Evolutionary conservation across 2,797 vertebrate species (phyloP).

Genomic region (Otolemur crassicaudatus): DNA sequence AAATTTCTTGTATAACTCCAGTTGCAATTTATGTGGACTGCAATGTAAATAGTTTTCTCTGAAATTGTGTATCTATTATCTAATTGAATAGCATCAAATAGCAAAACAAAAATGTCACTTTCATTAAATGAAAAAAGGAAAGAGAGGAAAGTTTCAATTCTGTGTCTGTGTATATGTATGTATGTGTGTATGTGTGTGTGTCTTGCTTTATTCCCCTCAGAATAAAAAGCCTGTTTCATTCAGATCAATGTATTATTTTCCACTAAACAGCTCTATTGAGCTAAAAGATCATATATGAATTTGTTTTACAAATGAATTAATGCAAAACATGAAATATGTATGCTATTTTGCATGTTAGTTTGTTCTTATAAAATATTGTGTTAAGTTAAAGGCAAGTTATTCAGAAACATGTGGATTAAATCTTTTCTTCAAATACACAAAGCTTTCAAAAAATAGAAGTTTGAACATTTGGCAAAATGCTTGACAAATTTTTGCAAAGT

Average conservation of each 20-base stretch:
- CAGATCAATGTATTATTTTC: not conserved
- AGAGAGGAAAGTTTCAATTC: not conserved
- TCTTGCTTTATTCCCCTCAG: not conserved
- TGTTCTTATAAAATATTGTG: conserved; percentile 44
- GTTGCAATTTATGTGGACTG: not conserved
- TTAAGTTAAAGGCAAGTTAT: conserved; percentile 49
- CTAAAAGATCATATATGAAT: not conserved
- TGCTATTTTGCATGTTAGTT: conserved; percentile 19
- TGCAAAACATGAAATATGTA: not conserved
- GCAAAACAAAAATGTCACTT: not conserved
- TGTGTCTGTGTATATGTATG: no score
- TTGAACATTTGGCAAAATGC: conserved; percentile 66
- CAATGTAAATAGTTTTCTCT: not conserved
- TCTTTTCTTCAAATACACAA: conserved; percentile 68
- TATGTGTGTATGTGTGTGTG: no score
- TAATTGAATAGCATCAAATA: not conserved
- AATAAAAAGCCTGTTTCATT: not conserved
- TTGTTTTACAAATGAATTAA: conserved; percentile 48
- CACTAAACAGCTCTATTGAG: conserved; percentile 3
- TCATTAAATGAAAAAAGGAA: not conserved
- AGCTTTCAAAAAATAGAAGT: conserved; percentile 55
- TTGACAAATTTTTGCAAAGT: conserved; percentile 69
- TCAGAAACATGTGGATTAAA: conserved; percentile 69
- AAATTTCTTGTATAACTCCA: not conserved
- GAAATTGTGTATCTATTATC: not conserved